Percentiles rank a stretch among this genome's conserved stretches.
phyloP scores from a whole-genome alignment of 2,797 vertebrate genomes.

The Anisognathus igniventris region DNA sequence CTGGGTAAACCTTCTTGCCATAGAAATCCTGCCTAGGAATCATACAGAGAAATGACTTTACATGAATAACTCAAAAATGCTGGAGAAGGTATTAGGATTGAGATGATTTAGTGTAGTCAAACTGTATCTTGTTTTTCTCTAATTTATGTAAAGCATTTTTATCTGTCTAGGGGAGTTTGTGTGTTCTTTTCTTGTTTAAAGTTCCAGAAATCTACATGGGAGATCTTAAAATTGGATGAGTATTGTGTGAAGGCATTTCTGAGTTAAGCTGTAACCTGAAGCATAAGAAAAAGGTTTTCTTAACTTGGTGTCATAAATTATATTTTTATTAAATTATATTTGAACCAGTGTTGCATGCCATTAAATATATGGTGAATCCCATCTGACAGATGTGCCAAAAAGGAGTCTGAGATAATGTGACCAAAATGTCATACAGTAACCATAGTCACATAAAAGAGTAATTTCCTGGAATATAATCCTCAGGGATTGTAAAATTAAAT shows the following conservation, averaged over 20 bases:
- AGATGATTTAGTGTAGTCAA: neutral
- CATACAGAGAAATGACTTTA: neutral
- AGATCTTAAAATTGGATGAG: neutral
- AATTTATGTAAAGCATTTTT: neutral
- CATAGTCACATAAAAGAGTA: neutral
- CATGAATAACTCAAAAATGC: neutral
- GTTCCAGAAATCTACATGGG: neutral
- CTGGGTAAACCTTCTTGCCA: neutral
- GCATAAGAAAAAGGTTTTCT: neutral
- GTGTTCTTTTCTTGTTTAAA: neutral
- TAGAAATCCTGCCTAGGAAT: neutral
- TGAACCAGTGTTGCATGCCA: neutral
- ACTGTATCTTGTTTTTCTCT: neutral
- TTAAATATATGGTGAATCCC: constrained; percentile 25
- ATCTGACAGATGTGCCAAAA: constrained; percentile 9
- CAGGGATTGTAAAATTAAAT: neutral
- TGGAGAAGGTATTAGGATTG: neutral
- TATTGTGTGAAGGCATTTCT: constrained; percentile 5
- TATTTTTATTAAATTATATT: neutral
- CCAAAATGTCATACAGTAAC: constrained; percentile 25
- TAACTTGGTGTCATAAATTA: neutral
- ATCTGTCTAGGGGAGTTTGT: rapidly evolving
- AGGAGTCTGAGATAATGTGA: constrained; percentile 33
- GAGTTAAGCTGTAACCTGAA: constrained; percentile 19
- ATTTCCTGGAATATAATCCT: constrained; percentile 36